These are phyloP conservation scores for Meloidogyne floridensis DNA, from an alignment of 1,140 invertebrate genomes.

Conservation along the genomic window DNA sequence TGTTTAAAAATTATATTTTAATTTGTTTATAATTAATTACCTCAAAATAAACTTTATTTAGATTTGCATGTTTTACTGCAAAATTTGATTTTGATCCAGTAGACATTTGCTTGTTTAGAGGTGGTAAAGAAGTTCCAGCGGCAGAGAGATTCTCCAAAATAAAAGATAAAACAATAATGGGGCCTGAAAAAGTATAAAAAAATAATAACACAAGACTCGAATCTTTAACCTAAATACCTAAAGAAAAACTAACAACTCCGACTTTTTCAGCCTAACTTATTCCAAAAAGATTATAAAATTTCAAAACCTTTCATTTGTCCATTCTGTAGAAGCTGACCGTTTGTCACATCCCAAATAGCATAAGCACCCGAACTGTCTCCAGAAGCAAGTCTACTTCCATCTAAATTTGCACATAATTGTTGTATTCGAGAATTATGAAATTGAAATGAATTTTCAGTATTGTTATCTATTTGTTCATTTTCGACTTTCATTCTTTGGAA, in stretches of 20 bases:
- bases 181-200: conserved; percentile 6
- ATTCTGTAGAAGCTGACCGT: conserved; percentile 29
- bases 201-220: too few relatives aligned
- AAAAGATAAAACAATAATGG: conserved; percentile 18
- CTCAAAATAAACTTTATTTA: background rate
- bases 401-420: conserved; percentile 14
- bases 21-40: background rate
- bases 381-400: conserved; percentile 25
- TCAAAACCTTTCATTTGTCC: conserved; percentile 20
- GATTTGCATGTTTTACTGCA: background rate
- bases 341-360: conserved; percentile 23
- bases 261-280: background rate
- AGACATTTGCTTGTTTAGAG: background rate
- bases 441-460: background rate
- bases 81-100: background rate
- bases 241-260: background rate
- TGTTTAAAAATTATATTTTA: background rate
- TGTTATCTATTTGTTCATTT: background rate
- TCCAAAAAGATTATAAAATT: background rate
- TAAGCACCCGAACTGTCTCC: conserved; percentile 27
- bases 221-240: background rate
- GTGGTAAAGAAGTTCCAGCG: background rate
- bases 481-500: background rate
- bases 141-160: background rate
- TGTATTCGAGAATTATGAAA: conserved; percentile 12